Percentiles rank a stretch among this genome's conserved stretches.
phyloP scores from a whole-genome alignment of 2,113 vertebrate genomes.

The Clupea harengus region DNA sequence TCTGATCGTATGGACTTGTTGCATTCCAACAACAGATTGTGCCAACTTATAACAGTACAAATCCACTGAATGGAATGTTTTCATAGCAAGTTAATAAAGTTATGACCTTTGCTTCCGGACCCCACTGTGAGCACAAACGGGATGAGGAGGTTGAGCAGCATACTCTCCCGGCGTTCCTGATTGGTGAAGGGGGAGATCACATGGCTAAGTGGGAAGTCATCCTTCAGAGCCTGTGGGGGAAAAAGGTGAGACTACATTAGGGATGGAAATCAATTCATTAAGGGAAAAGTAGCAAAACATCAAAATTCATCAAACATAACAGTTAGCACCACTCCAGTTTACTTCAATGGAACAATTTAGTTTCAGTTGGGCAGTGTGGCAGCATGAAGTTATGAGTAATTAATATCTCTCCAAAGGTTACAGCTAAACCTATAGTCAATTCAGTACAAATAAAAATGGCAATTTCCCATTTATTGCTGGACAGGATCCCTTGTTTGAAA shows the following conservation, averaged over 20 bases:
- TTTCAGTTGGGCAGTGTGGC: no score
- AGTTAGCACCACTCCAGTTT: no score
- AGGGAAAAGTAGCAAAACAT: no score
- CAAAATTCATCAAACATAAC: no score
- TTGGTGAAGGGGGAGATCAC: conserved; percentile 99
- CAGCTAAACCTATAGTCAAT: no score
- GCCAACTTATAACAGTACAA: not conserved
- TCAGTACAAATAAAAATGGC: no score
- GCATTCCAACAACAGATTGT: not conserved
- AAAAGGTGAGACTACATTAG: not conserved
- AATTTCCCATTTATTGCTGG: no score
- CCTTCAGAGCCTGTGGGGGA: conserved; percentile 89
- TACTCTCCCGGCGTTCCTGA: conserved; percentile 97
- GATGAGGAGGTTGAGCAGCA: conserved; percentile 98
- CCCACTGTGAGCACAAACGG: conserved; percentile 98
- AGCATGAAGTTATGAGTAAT: no score
- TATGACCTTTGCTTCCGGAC: conserved; percentile 97
- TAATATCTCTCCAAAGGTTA: no score
- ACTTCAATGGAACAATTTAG: no score
- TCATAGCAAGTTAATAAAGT: conserved; percentile 27
- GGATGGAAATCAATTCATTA: not conserved
- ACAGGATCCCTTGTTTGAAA: no score
- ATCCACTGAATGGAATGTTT: not conserved
- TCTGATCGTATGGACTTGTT: no score
- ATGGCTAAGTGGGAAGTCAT: conserved; percentile 97